Percentiles rank a stretch among this genome's conserved stretches.
Evolutionary conservation across 2,797 vertebrate species (phyloP).

Genomic region (Pantherophis alleghaniensis): DNA sequence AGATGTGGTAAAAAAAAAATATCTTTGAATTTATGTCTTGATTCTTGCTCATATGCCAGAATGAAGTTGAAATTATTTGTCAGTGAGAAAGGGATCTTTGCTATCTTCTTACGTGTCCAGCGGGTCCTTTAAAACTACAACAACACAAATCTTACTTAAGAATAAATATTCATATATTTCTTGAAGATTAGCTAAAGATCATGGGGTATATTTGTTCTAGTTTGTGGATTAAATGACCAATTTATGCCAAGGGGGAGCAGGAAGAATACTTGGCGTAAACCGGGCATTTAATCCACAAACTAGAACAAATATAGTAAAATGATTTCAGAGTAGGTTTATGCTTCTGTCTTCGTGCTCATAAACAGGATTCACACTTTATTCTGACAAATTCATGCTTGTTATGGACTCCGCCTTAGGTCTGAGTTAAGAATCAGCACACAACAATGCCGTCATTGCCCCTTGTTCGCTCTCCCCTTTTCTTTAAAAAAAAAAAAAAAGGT

Average conservation of each 20-base stretch:
- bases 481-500: not conserved
- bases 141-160: conserved; percentile 39
- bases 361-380: not conserved
- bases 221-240: conserved; percentile 41
- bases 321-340: not conserved
- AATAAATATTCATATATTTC: conserved; percentile 64
- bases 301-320: conserved; percentile 60
- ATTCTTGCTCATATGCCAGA: conserved; percentile 41
- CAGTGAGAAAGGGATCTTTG: conserved; percentile 57
- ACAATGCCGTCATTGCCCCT: not conserved
- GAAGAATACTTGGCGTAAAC: not conserved
- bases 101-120: not conserved
- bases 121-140: not conserved
- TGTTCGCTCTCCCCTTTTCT: not conserved
- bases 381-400: not conserved
- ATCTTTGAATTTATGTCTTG: conserved; percentile 69
- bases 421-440: not conserved
- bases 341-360: not conserved
- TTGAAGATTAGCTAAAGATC: conserved; percentile 31
- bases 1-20: conserved; percentile 65
- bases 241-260: not conserved
- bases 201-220: conserved; percentile 60
- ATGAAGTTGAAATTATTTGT: conserved; percentile 52
- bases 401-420: not conserved
- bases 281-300: conserved; percentile 47